Conservation (phyloP, 2,888 invertebrate genomes). For the Thymelicus sylvestris region DNA sequence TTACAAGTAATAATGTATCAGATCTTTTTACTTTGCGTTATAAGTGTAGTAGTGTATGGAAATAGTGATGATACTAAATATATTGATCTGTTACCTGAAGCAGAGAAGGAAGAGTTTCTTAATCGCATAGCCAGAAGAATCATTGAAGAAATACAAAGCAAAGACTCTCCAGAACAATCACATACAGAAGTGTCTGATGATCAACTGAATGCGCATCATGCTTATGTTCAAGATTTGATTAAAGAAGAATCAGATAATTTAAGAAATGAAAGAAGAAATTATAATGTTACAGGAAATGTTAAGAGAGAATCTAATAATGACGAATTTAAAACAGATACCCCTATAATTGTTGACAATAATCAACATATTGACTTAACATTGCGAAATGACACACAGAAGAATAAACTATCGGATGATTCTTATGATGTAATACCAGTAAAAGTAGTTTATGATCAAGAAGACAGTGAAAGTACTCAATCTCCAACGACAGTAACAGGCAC, state of each 20-base stretch:
- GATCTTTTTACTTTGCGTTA: constrained; percentile 15
- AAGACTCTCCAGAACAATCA: constrained; percentile 42
- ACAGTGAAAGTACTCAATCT: neutral
- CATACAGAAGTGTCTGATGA: constrained; percentile 58
- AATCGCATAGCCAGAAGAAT: constrained; percentile 67
- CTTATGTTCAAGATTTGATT: constrained; percentile 59
- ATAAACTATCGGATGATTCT: constrained; percentile 13
- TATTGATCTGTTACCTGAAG: constrained; percentile 65
- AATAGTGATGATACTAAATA: constrained; percentile 61
- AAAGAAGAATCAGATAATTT: constrained; percentile 59
- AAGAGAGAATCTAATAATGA: neutral
- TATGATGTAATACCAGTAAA: constrained; percentile 45
- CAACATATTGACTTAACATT: constrained; percentile 47
- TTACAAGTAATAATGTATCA: constrained; percentile 18
- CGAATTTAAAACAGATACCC: constrained; percentile 37
- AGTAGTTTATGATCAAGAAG: constrained; percentile 42
- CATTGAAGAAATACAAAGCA: constrained; percentile 55
- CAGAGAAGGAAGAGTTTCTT: constrained; percentile 65
- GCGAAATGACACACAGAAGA: constrained; percentile 38
- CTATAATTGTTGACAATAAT: constrained; percentile 26
- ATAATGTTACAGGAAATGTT: constrained; percentile 20
- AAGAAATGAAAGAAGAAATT: constrained; percentile 36
- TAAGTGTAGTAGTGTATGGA: constrained; percentile 4
- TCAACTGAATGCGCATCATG: constrained; percentile 56
- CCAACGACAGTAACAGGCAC: neutral